Evolutionary conservation across 2,797 vertebrate genomes (phyloP).

Genomic region (Enteromius afrohamiltoni): DNA sequence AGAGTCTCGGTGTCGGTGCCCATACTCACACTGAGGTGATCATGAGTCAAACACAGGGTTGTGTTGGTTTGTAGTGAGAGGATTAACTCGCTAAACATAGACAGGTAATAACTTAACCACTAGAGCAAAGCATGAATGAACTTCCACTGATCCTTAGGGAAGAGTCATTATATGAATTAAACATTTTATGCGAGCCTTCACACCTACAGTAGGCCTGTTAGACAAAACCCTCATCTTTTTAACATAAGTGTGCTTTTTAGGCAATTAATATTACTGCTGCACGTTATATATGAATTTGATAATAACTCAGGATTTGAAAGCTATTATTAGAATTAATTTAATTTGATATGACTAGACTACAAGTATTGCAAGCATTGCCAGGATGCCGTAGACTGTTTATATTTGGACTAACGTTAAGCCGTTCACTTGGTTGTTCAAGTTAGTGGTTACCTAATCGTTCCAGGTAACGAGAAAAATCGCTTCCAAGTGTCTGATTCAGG

Average conservation of each 20-base stretch:
- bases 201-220: neutral
- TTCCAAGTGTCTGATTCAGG: slow-evolving; percentile 12
- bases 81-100: slow-evolving; percentile 48
- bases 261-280: neutral
- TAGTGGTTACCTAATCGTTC: slow-evolving; percentile 44
- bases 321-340: too few relatives aligned
- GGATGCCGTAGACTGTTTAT: slow-evolving; percentile 12
- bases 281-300: neutral
- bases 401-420: slow-evolving; percentile 35
- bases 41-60: slow-evolving; percentile 4
- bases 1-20: neutral
- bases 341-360: neutral
- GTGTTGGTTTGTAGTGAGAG: slow-evolving; percentile 36
- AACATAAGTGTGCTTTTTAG: neutral
- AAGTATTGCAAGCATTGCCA: neutral
- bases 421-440: slow-evolving; percentile 9
- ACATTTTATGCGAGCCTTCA: neutral
- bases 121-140: slow-evolving; percentile 42
- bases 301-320: neutral
- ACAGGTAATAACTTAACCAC: slow-evolving; percentile 43
- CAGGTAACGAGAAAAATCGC: slow-evolving; percentile 27
- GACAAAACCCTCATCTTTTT: neutral
- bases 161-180: neutral
- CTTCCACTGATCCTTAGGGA: neutral
- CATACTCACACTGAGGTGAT: neutral